Evolutionary conservation across 2,797 vertebrate species (phyloP).

Genomic region (Trichosurus vulpecula): DNA sequence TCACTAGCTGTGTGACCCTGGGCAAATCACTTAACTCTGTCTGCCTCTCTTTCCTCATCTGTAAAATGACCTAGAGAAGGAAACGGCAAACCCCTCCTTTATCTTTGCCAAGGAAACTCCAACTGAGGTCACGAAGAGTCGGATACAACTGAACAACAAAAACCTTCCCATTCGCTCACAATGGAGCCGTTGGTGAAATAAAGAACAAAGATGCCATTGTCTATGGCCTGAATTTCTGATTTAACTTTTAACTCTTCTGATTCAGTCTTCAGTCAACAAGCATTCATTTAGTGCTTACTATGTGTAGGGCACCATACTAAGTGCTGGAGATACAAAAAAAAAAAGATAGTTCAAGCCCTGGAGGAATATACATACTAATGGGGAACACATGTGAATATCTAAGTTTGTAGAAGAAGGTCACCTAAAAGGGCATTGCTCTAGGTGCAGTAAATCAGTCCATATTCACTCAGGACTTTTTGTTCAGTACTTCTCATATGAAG

Average conservation of each 20-base stretch:
- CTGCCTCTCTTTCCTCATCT: background rate
- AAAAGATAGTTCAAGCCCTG: background rate
- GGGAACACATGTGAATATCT: background rate
- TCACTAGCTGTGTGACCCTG: background rate
- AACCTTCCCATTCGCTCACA: background rate
- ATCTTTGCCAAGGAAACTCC: background rate
- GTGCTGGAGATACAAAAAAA: background rate
- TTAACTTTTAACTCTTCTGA: background rate
- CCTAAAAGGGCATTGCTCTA: background rate
- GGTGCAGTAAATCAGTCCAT: background rate
- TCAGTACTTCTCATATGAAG: background rate
- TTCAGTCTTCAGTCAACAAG: background rate
- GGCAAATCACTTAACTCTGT: background rate
- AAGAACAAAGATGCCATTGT: background rate
- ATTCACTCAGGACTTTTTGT: background rate
- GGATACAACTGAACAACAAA: background rate
- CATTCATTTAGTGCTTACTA: background rate
- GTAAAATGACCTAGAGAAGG: background rate
- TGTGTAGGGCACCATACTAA: background rate
- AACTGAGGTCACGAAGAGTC: background rate
- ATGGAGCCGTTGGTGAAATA: background rate
- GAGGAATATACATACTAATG: background rate
- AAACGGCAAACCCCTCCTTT: background rate
- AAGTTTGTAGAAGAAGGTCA: background rate
- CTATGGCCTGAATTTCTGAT: background rate